Base-by-base conservation (phyloP, 2,888 invertebrate species). In the Tetragnatha montana region DNA sequence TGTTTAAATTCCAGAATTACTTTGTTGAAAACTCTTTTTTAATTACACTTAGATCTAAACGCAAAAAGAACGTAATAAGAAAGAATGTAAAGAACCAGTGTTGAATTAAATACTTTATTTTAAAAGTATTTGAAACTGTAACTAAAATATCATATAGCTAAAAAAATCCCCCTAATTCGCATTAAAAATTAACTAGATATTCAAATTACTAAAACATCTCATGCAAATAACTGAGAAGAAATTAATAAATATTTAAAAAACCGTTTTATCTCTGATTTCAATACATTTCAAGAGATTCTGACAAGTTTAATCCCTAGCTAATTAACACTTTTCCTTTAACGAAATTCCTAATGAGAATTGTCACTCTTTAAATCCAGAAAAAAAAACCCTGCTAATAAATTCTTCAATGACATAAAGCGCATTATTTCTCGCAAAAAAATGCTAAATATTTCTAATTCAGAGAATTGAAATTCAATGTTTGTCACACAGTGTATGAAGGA, bases 261-360 rank as follows among this genome's bases (percentile, higher is more conserved):
- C 3, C 10, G 8, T 17, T 47, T 19, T 75, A 74, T 10, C 35
- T 10, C 74, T 22, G 1, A 74, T 74, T 74, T 22, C 35, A 22
- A 74, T 10, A 1, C 60, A 60, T 60, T 60, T 60, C 60, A 17
- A 14, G 12, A 60, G 60, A 60, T 47, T 35, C 68, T 80, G 79
- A 80, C 79, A 80, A 19, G 19, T 71, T 81, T 81, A 71, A 70
- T 71, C 71, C 10, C 8, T 6, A 17, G 49, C 71, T 81, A 81
- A 81, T 81, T 81, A 81, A 50, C 81, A 81, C 71, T 49, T 12
- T 81, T 50, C 70, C 12, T 35, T 47, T 70, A n/a, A 19, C 47
- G 19, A 81, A 81, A 71, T 12, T 71, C 14, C 60, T 60, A 60
- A 60, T 60, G 60, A 60, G 60, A 60, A 60, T 60, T 60, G 60